Conservation (phyloP, 2,113 vertebrate species). For the Origma solitaria region DNA sequence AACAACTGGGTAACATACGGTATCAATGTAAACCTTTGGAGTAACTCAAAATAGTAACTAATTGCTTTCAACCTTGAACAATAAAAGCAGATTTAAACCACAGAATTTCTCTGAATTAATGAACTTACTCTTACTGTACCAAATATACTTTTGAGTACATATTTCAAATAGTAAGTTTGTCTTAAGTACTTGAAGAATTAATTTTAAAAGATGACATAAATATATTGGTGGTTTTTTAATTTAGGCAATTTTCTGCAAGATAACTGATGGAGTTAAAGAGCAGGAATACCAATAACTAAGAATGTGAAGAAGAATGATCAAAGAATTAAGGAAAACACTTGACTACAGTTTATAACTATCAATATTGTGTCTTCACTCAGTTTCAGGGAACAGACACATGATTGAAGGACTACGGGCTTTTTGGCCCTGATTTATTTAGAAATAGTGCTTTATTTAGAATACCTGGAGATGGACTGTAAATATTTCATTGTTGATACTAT, state of each 20-base stretch:
- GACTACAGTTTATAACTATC: not conserved
- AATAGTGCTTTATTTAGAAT: not conserved
- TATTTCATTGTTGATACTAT: not conserved
- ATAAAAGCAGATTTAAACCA: not conserved
- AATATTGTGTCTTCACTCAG: not conserved
- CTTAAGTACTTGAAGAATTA: not conserved
- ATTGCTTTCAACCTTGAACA: not conserved
- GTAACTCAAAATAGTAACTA: not conserved
- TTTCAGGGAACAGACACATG: not conserved
- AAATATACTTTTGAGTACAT: not conserved
- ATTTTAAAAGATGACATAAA: not conserved
- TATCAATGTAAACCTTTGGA: not conserved
- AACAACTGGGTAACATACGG: fast-evolving
- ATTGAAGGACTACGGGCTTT: not conserved
- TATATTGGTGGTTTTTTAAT: not conserved
- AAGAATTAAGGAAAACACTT: not conserved
- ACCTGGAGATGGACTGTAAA: not conserved
- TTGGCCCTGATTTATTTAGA: not conserved
- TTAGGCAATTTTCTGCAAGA: not conserved
- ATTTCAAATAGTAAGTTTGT: not conserved
- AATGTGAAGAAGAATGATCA: not conserved
- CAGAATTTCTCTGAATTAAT: not conserved
- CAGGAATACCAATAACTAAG: not conserved
- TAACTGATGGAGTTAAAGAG: not conserved
- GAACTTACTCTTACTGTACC: not conserved